Conservation (phyloP, 2,888 invertebrate genomes). For the Limulus polyphemus region DNA sequence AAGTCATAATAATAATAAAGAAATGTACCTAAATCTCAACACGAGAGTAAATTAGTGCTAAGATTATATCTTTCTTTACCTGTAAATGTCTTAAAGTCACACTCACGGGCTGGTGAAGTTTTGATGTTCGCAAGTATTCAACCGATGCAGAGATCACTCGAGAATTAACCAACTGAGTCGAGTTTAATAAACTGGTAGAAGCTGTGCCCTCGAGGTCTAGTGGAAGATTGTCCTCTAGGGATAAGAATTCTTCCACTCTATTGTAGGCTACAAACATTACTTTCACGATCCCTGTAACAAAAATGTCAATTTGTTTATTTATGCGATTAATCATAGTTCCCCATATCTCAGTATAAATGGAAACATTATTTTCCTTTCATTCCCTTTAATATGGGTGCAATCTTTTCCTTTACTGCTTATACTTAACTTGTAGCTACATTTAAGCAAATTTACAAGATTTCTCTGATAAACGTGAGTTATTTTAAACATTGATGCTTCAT, state of each 20-base stretch:
- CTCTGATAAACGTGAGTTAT: too few species aligned
- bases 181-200: slow-evolving; percentile 19
- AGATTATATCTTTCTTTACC: slow-evolving; percentile 29
- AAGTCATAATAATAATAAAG: too few species aligned
- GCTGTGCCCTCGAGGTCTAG: slow-evolving; percentile 1
- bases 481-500: too few species aligned
- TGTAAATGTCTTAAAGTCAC: slow-evolving; percentile 69
- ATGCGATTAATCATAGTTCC: too few species aligned
- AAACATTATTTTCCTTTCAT: too few species aligned
- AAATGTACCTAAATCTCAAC: too few species aligned
- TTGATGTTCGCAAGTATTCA: slow-evolving; percentile 38
- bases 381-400: too few species aligned
- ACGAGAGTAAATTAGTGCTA: too few species aligned
- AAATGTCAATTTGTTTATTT: background rate
- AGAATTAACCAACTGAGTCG: slow-evolving; percentile 24
- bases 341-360: too few species aligned
- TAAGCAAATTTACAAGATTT: too few species aligned
- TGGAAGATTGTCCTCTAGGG: slow-evolving; percentile 1
- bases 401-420: too few species aligned
- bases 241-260: slow-evolving; percentile 65
- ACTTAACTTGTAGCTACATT: too few species aligned
- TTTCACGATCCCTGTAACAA: slow-evolving; percentile 52
- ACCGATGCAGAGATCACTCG: slow-evolving; percentile 17
- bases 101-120: slow-evolving; percentile 57
- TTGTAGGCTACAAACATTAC: slow-evolving; percentile 83